Percentiles rank a stretch among this genome's conserved stretches.
Conservation (phyloP, 2,113 vertebrate genomes). For the Lycocorax pyrrhopterus region DNA sequence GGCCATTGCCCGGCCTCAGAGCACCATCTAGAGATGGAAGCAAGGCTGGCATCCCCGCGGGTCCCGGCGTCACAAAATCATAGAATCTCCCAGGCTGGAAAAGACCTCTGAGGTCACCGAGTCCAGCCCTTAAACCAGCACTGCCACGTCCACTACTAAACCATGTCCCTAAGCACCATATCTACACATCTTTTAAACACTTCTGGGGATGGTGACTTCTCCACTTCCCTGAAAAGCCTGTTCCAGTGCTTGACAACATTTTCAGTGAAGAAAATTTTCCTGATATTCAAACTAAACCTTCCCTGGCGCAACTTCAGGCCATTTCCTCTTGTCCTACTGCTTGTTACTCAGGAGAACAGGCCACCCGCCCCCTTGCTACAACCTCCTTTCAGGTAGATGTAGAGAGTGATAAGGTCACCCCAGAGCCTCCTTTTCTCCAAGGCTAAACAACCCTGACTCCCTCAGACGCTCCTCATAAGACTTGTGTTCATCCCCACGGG, state of each 20-base stretch:
- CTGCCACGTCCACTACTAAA: background rate
- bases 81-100: background rate
- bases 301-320: background rate
- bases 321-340: background rate
- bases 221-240: background rate
- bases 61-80: background rate
- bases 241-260: background rate
- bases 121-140: background rate
- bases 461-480: background rate
- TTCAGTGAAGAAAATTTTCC: background rate
- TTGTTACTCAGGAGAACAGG: background rate
- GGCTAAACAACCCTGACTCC: background rate
- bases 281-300: background rate
- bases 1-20: constrained; percentile 2
- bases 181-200: background rate
- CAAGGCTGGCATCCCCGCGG: background rate
- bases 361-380: background rate
- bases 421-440: background rate
- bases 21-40: constrained; percentile 57
- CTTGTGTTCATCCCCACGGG: too few species aligned
- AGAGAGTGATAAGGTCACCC: background rate
- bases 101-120: background rate
- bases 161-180: background rate
- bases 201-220: background rate
- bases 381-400: background rate